Conservation (phyloP, 2,797 vertebrate species). For the Taeniopygia guttata region DNA sequence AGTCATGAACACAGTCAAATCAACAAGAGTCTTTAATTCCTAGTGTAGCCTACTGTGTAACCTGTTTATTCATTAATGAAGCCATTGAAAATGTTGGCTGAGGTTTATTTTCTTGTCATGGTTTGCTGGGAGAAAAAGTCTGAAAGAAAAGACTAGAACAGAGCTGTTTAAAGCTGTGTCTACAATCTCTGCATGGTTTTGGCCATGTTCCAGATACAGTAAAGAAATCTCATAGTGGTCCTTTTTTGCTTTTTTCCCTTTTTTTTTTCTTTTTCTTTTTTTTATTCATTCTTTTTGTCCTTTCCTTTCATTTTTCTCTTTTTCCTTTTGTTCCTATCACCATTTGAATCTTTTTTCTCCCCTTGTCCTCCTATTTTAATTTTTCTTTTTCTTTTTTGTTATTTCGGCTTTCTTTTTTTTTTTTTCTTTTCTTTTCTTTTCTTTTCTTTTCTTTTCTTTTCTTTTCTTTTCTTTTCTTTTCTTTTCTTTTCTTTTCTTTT, state of each 20-base stretch:
- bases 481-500: background rate
- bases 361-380: rapidly evolving
- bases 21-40: background rate
- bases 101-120: background rate
- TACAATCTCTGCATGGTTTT: background rate
- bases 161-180: background rate
- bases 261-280: rapidly evolving
- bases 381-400: background rate
- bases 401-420: background rate
- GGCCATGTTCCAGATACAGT: background rate
- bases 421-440: too few relatives aligned
- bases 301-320: rapidly evolving
- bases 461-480: background rate
- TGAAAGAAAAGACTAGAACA: background rate
- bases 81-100: background rate
- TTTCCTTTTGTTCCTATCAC: rapidly evolving
- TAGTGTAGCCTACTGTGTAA: background rate
- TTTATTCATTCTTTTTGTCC: rapidly evolving
- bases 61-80: background rate
- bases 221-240: background rate
- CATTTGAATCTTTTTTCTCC: rapidly evolving
- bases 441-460: background rate
- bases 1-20: background rate
- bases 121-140: background rate
- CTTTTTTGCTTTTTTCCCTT: background rate